These are phyloP conservation scores for Sarcophaga peregrina DNA, from an alignment of 1,140 invertebrate species.

Conservation along the genomic window DNA sequence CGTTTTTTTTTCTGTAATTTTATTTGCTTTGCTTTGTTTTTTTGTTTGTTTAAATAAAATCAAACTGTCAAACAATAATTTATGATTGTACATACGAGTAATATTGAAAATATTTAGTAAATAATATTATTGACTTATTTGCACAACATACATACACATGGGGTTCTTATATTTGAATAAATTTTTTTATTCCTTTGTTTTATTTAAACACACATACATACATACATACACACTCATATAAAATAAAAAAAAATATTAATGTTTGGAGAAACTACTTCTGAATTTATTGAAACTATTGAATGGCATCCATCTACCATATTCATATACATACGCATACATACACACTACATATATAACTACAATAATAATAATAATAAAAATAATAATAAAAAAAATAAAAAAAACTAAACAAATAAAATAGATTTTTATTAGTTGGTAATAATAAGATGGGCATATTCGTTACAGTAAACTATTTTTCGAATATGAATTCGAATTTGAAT, in stretches of 20 bases:
- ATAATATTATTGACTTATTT: neutral
- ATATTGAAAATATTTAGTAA: neutral
- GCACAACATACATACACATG: neutral
- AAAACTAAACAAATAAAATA: conserved; percentile 36
- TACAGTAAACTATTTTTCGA: conserved; percentile 4
- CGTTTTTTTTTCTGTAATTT: too few relatives aligned
- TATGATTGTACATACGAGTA: neutral
- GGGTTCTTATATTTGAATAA: too few relatives aligned
- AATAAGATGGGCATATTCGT: neutral
- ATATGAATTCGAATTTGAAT: conserved; percentile 2
- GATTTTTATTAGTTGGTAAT: conserved; percentile 40
- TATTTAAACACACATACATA: neutral
- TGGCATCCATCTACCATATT: too few relatives aligned
- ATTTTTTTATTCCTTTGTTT: too few relatives aligned
- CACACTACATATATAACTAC: too few relatives aligned
- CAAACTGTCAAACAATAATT: conserved; percentile 41
- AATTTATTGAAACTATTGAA: too few relatives aligned
- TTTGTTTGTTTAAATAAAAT: conserved; percentile 27
- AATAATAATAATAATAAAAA: too few relatives aligned
- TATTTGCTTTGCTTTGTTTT: too few relatives aligned
- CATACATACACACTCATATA: too few relatives aligned
- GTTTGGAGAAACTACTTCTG: too few relatives aligned
- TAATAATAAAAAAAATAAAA: neutral
- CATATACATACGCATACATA: too few relatives aligned
- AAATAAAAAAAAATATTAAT: too few relatives aligned